Percentiles rank a stretch among this genome's conserved stretches.
These are phyloP conservation scores for Synanceia verrucosa DNA, from an alignment of 2,797 vertebrate genomes.

Conservation along the genomic window DNA sequence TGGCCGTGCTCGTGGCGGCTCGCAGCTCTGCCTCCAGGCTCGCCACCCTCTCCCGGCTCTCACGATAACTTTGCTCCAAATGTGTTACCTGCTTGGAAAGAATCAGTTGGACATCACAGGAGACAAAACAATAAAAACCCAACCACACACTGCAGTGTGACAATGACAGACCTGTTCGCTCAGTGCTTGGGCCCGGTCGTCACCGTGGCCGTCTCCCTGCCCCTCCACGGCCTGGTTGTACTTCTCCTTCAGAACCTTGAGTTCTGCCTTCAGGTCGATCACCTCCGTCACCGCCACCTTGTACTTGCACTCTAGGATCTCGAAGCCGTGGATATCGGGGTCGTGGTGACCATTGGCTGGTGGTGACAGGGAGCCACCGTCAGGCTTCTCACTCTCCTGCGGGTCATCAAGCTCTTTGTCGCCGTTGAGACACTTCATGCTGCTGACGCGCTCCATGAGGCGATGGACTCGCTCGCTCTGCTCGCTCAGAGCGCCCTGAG, in stretches of 20 bases:
- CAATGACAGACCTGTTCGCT: constrained; percentile 85
- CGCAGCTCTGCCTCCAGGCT: constrained; percentile 92
- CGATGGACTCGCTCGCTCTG: constrained; percentile 91
- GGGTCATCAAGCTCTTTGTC: constrained; percentile 88
- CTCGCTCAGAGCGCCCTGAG: constrained; percentile 93
- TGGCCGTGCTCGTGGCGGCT: constrained; percentile 82
- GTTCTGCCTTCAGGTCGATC: constrained; percentile 97
- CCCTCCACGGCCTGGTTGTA: constrained; percentile 93
- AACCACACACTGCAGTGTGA: neutral
- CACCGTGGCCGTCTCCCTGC: constrained; percentile 87
- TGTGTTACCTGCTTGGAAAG: constrained; percentile 82
- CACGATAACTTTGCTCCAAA: constrained; percentile 87
- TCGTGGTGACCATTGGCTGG: constrained; percentile 83
- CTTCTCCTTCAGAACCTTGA: constrained; percentile 97
- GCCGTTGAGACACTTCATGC: constrained; percentile 87
- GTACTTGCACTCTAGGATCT: constrained; percentile 97
- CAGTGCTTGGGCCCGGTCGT: constrained; percentile 85
- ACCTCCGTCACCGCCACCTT: constrained; percentile 97
- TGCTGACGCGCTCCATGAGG: constrained; percentile 89
- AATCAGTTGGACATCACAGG: constrained; percentile 1
- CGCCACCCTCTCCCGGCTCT: constrained; percentile 86
- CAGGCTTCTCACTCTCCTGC: constrained; percentile 85
- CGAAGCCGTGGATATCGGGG: constrained; percentile 90
- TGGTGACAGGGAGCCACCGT: constrained; percentile 80
- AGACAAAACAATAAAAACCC: neutral